phyloP scores from a whole-genome alignment of 2,797 vertebrate species.

The Tarsius wallacei region DNA sequence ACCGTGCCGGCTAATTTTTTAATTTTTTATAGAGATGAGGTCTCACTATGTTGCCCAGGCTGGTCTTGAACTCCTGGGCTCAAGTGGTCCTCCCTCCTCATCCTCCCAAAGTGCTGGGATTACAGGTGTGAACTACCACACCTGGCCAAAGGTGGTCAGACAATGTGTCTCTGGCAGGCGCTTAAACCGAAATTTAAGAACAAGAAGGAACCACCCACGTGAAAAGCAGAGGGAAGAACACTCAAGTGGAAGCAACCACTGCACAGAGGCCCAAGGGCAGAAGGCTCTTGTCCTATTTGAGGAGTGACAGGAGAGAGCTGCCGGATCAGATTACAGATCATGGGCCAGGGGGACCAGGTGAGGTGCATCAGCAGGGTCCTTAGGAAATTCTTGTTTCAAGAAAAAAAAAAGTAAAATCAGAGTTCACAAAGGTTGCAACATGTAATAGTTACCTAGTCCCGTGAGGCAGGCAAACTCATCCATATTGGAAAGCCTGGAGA shows the following conservation, averaged over 20 bases:
- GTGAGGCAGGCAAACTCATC: background rate
- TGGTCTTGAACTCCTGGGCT: background rate
- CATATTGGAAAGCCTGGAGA: background rate
- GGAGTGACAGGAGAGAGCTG: background rate
- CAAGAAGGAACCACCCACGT: background rate
- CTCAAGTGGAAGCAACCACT: background rate
- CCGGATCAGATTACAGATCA: background rate
- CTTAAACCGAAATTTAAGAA: background rate
- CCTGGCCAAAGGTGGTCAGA: no score
- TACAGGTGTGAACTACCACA: background rate
- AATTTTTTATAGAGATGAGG: background rate
- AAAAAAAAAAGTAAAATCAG: background rate
- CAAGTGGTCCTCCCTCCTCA: background rate
- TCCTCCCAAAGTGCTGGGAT: background rate
- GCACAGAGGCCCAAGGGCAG: background rate
- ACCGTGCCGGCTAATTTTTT: background rate
- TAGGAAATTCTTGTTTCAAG: background rate
- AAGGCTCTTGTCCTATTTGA: background rate
- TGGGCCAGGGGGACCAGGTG: fast-evolving
- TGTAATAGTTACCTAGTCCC: background rate
- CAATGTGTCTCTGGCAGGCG: no score
- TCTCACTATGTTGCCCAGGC: background rate
- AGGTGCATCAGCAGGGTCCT: background rate
- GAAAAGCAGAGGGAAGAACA: background rate
- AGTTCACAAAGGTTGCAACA: background rate